These are phyloP conservation scores for Hypomesus transpacificus DNA, from an alignment of 2,113 vertebrate genomes.

Conservation along the genomic window DNA sequence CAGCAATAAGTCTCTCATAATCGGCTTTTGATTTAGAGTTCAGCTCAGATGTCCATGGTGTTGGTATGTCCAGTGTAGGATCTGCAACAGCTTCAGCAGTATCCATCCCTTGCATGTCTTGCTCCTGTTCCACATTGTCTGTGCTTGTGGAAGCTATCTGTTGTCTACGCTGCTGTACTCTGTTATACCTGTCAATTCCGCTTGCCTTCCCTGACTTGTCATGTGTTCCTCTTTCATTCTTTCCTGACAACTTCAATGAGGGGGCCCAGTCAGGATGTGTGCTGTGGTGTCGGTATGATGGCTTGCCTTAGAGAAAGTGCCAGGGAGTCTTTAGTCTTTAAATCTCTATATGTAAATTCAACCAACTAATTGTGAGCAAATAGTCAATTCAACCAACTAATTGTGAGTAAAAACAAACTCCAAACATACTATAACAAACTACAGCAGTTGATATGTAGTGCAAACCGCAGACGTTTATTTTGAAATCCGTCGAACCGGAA, in stretches of 20 bases:
- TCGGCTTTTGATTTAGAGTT: not conserved
- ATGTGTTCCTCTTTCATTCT: not conserved
- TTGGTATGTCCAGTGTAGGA: too few species aligned
- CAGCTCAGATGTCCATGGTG: not conserved
- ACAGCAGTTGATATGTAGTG: too few species aligned
- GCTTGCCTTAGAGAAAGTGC: slow-evolving; percentile 2
- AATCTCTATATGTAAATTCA: too few species aligned
- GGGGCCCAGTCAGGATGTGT: slow-evolving; percentile 1
- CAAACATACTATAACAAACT: too few species aligned
- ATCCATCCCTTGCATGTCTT: not conserved
- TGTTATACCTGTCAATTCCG: not conserved
- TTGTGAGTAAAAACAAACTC: too few species aligned
- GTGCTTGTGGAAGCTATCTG: not conserved
- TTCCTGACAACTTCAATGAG: slow-evolving; percentile 1
- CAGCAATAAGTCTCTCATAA: not conserved
- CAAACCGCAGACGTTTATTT: too few species aligned
- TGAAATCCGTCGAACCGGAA: too few species aligned
- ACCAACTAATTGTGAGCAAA: not conserved
- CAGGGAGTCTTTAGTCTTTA: too few species aligned
- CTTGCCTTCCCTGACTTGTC: not conserved
- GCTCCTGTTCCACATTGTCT: not conserved
- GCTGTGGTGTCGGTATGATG: not conserved
- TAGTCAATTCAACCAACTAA: not conserved
- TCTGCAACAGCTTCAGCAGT: slow-evolving; percentile 1
- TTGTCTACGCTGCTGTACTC: slow-evolving; percentile 1